These are phyloP conservation scores for Noctua janthina DNA, from an alignment of 2,888 invertebrate species.

Conservation along the genomic window DNA sequence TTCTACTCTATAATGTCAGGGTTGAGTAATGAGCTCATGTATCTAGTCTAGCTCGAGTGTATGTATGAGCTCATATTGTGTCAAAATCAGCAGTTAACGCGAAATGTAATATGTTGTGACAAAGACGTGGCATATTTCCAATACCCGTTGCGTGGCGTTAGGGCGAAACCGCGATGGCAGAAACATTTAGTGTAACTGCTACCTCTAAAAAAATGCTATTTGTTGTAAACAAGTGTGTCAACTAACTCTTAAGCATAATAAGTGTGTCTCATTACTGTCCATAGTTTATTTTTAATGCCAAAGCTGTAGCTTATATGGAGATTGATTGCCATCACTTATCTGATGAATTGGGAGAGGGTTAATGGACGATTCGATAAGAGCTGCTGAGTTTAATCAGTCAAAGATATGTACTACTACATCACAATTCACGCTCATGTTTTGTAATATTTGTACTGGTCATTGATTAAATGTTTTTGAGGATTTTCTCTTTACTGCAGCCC, in stretches of 20 bases:
- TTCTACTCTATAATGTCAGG: conserved; percentile 2
- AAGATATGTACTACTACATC: not conserved
- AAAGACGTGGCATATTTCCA: conserved; percentile 55
- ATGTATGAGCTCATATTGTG: conserved; percentile 35
- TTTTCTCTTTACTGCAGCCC: not conserved
- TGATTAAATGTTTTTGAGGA: not conserved
- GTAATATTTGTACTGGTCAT: not conserved
- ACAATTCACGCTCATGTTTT: not conserved
- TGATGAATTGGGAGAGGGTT: not conserved
- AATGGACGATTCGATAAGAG: conserved; percentile 18
- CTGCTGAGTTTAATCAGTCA: conserved; percentile 10
- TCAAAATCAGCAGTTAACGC: conserved; percentile 43
- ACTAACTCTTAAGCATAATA: not conserved
- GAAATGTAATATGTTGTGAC: conserved; percentile 47
- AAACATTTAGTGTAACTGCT: conserved; percentile 28
- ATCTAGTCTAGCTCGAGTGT: not conserved
- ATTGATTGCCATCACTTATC: conserved; percentile 6
- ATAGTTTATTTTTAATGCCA: not conserved
- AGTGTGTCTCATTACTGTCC: not conserved
- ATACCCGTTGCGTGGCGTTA: conserved; percentile 34
- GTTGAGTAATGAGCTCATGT: conserved; percentile 15
- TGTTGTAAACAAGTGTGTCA: conserved; percentile 26
- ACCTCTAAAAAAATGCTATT: conserved; percentile 22
- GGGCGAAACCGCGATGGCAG: conserved; percentile 37
- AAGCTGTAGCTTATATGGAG: not conserved